Evolutionary conservation across 2,113 vertebrate species (phyloP), one percentile per base, ranked within the genome.

Genomic region (Pangasianodon hypophthalmus): DNA sequence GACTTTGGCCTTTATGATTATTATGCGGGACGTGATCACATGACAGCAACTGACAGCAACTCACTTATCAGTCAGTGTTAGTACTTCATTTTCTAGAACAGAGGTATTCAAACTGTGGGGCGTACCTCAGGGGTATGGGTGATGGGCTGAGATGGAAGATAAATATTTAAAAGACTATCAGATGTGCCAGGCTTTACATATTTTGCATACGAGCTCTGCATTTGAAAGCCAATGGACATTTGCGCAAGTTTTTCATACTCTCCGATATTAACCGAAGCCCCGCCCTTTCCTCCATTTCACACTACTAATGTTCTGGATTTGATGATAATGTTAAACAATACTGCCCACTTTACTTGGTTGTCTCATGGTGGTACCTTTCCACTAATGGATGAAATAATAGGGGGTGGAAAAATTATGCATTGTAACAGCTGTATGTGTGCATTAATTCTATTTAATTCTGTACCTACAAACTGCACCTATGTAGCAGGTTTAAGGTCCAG

Each of bases 81-180:
- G 41, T 85, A 18, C 5, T 69, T 69, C 80, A 58, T 84, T 41
- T 14, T 80, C 32, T 13, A 60, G 54, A 41, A 32, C 32, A 58
- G 81, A 41, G 52, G 54, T 58, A 58, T 56, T 83, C 52, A 24
- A 83, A 58, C n/a, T 2, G 18, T 41, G 32, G 54, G 52, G 52
- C 9, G 81, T 83, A 54, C 18, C 81, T 8, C 81, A 56, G 32
- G 21, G 81, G 81, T 19, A 58, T 5, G 29, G 19, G 19, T 26
- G 32, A 58, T 37, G 37, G 54, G 81, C 54, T 41, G 32, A 58
- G 32, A 13, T 84, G 54, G 14, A 41, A 84, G 60, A 58, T 26
- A 41, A 60, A 60, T 44, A 41, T 84, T 84, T 84, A 84, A 58
- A 19, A 83, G 80, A 37, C 80, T 11, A 83, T 41, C n/a, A 44